phyloP scores from a whole-genome alignment of 2,888 invertebrate genomes.

The Allacma fusca region DNA sequence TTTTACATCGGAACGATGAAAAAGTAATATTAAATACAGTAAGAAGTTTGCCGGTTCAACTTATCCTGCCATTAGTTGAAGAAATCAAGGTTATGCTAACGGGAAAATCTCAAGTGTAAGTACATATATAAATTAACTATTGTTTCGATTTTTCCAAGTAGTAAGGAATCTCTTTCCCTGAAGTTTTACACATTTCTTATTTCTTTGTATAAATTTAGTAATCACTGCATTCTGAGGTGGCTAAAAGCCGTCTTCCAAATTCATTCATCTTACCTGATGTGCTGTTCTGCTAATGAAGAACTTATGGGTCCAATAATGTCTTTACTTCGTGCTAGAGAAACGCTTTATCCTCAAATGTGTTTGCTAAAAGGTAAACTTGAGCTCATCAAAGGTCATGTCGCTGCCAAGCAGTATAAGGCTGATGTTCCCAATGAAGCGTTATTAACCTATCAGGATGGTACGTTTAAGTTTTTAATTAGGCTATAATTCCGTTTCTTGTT shows the following conservation, averaged over 20 bases:
- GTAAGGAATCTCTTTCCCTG: too few relatives aligned
- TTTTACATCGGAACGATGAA: slow-evolving; percentile 74
- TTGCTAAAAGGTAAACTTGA: slow-evolving; percentile 72
- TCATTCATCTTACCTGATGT: slow-evolving; percentile 72
- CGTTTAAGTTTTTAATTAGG: too few relatives aligned
- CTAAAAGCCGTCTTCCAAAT: slow-evolving; percentile 69
- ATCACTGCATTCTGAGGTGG: slow-evolving; percentile 70
- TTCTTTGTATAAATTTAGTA: too few relatives aligned
- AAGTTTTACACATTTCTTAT: too few relatives aligned
- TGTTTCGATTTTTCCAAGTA: too few relatives aligned
- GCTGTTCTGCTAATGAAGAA: slow-evolving; percentile 71
- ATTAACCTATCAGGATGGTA: slow-evolving; percentile 69
- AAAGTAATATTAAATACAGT: slow-evolving; percentile 78
- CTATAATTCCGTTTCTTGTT: too few relatives aligned
- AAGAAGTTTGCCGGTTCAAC: slow-evolving; percentile 77
- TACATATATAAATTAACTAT: too few relatives aligned
- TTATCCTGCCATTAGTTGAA: slow-evolving; percentile 75
- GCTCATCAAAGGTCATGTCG: slow-evolving; percentile 69
- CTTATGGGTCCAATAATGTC: slow-evolving; percentile 69
- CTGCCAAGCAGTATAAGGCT: slow-evolving; percentile 64
- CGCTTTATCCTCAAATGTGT: slow-evolving; percentile 68
- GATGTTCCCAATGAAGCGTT: slow-evolving; percentile 66
- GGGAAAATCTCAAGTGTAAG: slow-evolving; percentile 75
- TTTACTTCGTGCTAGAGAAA: slow-evolving; percentile 69
- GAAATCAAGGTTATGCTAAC: slow-evolving; percentile 76